phyloP scores from a whole-genome alignment of 2,113 vertebrate genomes.

The Oreochromis tanganicae region DNA sequence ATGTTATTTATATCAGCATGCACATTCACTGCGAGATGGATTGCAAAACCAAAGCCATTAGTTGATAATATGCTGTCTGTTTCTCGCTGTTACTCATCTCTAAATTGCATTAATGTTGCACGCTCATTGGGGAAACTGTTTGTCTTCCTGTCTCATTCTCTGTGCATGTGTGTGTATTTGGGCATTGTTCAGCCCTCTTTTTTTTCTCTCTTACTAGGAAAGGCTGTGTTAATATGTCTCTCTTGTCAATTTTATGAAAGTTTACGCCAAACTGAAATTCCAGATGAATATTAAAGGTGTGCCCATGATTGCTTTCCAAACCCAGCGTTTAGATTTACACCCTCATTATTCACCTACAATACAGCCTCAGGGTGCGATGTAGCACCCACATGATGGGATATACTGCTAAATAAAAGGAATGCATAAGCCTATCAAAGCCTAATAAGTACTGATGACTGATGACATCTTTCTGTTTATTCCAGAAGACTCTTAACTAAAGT shows the following conservation, averaged over 20 bases:
- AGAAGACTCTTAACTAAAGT: neutral
- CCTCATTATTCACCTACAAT: slow-evolving; percentile 57
- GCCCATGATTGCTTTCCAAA: slow-evolving; percentile 44
- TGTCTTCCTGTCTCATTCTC: slow-evolving; percentile 45
- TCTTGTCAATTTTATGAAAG: slow-evolving; percentile 48
- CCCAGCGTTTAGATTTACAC: slow-evolving; percentile 58
- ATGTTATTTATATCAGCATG: slow-evolving; percentile 68
- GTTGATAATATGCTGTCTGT: slow-evolving; percentile 68
- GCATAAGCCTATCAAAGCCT: slow-evolving; percentile 42
- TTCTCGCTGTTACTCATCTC: slow-evolving; percentile 68
- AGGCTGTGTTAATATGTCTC: slow-evolving; percentile 33
- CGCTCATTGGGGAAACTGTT: slow-evolving; percentile 47
- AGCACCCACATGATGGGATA: slow-evolving; percentile 35
- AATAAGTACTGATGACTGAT: slow-evolving; percentile 23
- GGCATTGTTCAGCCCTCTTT: slow-evolving; percentile 19
- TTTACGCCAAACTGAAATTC: slow-evolving; percentile 37
- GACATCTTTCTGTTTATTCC: neutral
- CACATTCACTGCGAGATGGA: slow-evolving; percentile 62
- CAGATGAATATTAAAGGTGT: slow-evolving; percentile 50
- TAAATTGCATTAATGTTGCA: slow-evolving; percentile 67
- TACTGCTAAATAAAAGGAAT: slow-evolving; percentile 36
- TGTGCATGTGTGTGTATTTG: neutral
- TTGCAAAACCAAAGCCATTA: slow-evolving; percentile 64
- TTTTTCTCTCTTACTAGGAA: neutral
- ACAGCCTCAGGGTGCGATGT: slow-evolving; percentile 44